Evolutionary conservation across 2,797 vertebrate species (phyloP), one percentile per base, ranked within the genome.

Genomic region (Podargus strigoides): DNA sequence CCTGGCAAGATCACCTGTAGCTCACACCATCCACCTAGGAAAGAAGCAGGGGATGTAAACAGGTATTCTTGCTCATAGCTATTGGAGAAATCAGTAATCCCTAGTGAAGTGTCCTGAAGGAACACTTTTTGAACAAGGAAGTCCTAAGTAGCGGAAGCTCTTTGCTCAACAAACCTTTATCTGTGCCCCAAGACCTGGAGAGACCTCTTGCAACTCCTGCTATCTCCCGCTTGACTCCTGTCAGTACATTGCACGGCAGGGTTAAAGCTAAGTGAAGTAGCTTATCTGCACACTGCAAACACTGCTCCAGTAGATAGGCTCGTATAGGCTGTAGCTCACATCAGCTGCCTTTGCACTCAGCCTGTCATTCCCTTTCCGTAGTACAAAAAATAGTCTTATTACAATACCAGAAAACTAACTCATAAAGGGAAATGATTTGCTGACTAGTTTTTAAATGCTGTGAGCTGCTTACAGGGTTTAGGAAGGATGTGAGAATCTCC

Each of bases 271-370:
- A 39, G 69, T 37, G 41, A 42, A 87, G 46, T 9, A 60, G 39
- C 4, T 34, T 17, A 50, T 34, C 13, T 37, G 14, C 37, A 16
- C 0, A 0, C 84, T 93, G 67, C 55, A 30, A 72, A 27, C 17
- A 7, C 56, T 28, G 27, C 39, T 66, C 14, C 41, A 5, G 27
- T 17, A n/a, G n/a, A 17, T 2, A 9, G 58, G 37, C 36, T 74
- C 0, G 0, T 41, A 4, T 8, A 22, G 60, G 17, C 62, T 81
- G 52, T 23, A 50, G 10, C 53, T 84, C 44, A 11, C 37, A 44
- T 30, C 64, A 80, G 36, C 36, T 89, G 19, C n/a, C 58, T 83
- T 50, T 70, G 53, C 68, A 30, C 19, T 26, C 3, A 18, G 26
- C 8, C 58, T 86, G 12, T 27, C 37, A 52, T 79, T 59, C 44